Base-by-base conservation (phyloP, 2,113 vertebrate species). In the Hyperopisus bebe region DNA sequence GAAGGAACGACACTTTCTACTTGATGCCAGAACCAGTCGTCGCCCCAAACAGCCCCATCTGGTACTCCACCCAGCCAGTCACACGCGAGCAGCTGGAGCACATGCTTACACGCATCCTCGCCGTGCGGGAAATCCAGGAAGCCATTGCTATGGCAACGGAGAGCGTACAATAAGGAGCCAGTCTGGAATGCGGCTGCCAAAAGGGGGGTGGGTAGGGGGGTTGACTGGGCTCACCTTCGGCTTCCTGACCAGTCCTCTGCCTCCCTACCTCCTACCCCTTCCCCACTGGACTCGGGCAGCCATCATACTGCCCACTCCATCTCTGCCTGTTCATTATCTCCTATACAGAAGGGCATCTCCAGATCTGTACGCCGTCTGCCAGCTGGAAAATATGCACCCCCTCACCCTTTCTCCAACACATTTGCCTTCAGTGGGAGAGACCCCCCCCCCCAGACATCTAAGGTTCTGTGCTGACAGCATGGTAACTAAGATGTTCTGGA, bases 31-130 rank as follows among this genome's bases (percentile, higher is more conserved):
- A 99, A 92, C 97, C 97, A 0, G 98, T 99, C 24, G 98, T 99
- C 88, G 98, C 98, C 77, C 98, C 98, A 19, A 99, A 99, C 96
- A 99, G 98, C 93, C 98, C 98, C 0, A 99, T 99, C 96, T 99
- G 98, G 98, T 99, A 99, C 95, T 99, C 98, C 2, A 97, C 98
- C 89, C 98, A 99, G 95, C 98, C 98, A 77, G 98, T 99, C 96
- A 97, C 97, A 74, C 96, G 95, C 94, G 97, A 98, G 93, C 98
- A 99, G 92, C 97, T 99, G 96, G 97, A 99, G 92, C 97, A 98
- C 91, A 98, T 98, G 96, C 96, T 99, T 91, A 97, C 98, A 89
- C 97, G 98, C 92, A 98, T 99, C 95, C 96, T 99, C 90, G 97
- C 98, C 94, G 97, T 99, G 94, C 95, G 98, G 95, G 98, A 99